Evolutionary conservation across 2,797 vertebrate genomes (phyloP).

Genomic region (Graptemys geographica): DNA sequence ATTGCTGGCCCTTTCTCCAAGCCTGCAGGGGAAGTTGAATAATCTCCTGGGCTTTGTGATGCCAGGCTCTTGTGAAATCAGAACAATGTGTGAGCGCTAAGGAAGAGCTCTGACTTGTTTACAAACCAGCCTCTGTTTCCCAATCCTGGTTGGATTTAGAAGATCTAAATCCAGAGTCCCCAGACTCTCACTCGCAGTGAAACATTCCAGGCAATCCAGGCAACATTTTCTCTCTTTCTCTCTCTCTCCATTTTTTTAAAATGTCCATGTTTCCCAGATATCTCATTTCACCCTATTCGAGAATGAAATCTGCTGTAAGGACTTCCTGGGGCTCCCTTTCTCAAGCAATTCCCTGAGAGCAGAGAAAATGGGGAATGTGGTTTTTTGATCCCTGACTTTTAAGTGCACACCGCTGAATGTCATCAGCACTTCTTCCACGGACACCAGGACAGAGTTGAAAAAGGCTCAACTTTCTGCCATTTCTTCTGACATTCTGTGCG

Average conservation of each 20-base stretch:
- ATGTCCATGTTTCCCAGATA: not conserved
- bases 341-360: not conserved
- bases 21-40: no score
- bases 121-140: not conserved
- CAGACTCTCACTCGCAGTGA: not conserved
- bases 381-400: not conserved
- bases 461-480: not conserved
- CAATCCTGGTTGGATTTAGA: not conserved
- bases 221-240: not conserved
- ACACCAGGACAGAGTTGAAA: not conserved
- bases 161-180: not conserved
- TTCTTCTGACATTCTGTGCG: not conserved
- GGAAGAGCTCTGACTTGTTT: not conserved
- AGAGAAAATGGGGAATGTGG: not conserved
- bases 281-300: not conserved
- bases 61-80: not conserved
- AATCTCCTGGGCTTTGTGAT: not conserved
- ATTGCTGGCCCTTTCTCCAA: not conserved
- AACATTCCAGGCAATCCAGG: fast-evolving
- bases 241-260: not conserved
- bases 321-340: not conserved
- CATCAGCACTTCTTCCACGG: not conserved
- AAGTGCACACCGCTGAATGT: not conserved
- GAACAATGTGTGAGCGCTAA: not conserved
- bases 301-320: not conserved